These are phyloP conservation scores for Poecile montanus DNA, from an alignment of 2,797 vertebrate species.

Conservation along the genomic window DNA sequence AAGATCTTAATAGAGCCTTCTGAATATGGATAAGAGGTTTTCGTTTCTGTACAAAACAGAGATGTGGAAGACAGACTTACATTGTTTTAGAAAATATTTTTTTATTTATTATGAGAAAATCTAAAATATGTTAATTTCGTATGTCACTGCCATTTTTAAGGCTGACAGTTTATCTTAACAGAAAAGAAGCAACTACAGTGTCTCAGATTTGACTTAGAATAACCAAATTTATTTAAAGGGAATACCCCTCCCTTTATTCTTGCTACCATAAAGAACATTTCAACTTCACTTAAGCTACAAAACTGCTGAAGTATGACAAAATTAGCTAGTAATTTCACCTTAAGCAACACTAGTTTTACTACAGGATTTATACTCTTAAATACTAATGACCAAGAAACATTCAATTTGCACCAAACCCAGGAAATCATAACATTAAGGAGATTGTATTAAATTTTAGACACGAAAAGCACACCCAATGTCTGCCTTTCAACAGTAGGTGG, in stretches of 20 bases:
- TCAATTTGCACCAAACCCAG: background rate
- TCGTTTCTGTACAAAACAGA: background rate
- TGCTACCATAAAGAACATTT: background rate
- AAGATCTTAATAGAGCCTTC: background rate
- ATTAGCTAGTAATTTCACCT: background rate
- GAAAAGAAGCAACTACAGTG: background rate
- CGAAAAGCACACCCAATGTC: background rate
- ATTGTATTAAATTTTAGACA: background rate
- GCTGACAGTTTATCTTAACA: background rate
- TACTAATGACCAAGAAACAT: background rate
- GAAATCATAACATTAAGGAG: background rate
- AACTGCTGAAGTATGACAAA: background rate
- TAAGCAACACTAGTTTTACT: background rate
- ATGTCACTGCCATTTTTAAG: background rate
- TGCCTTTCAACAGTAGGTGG: conserved; percentile 59
- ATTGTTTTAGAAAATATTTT: background rate
- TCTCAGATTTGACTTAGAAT: background rate
- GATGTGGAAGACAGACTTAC: background rate
- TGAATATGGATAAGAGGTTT: background rate
- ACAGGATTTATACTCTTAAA: background rate
- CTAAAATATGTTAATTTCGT: background rate
- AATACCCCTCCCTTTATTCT: background rate
- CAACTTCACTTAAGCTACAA: background rate
- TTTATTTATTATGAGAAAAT: background rate
- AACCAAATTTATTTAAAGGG: background rate